Evolutionary conservation across 2,888 invertebrate genomes (phyloP).

Genomic region (Diaphora mendica): DNA sequence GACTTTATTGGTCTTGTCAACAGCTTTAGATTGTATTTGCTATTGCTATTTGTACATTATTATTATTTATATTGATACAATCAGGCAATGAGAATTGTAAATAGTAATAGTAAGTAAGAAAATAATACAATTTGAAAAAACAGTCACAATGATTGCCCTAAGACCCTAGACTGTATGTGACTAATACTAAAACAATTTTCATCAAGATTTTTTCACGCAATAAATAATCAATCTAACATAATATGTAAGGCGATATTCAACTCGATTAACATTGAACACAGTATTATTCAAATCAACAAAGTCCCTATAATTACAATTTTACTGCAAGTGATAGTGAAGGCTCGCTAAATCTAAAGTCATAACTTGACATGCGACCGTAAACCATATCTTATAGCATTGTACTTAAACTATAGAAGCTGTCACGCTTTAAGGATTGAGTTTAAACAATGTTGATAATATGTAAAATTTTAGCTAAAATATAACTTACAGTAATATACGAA

Average conservation of each 20-base stretch:
- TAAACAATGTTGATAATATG: constrained; percentile 12
- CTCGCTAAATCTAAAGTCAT: constrained; percentile 14
- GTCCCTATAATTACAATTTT: constrained; percentile 11
- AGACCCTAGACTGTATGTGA: no score
- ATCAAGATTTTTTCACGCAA: no score
- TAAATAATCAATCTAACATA: no score
- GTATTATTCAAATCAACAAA: constrained; percentile 8
- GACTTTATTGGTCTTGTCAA: no score
- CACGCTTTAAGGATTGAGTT: constrained; percentile 15
- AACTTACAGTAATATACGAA: neutral
- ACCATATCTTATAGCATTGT: constrained; percentile 22
- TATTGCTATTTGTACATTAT: no score
- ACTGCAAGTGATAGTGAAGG: constrained; percentile 14
- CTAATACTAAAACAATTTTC: no score
- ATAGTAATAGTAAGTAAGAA: no score
- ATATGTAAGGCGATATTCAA: neutral
- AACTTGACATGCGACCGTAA: constrained; percentile 25
- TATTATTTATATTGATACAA: no score
- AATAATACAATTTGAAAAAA: no score
- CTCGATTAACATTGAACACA: constrained; percentile 3
- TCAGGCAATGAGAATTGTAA: no score
- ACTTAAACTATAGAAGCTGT: constrained; percentile 21
- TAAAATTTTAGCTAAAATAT: neutral
- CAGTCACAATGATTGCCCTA: no score
- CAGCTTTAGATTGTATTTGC: no score